A percentile compares a stretch with the other conserved stretches of the same genome.
phyloP scores from a whole-genome alignment of 2,797 vertebrate genomes.

The Accipiter fasciatus region DNA sequence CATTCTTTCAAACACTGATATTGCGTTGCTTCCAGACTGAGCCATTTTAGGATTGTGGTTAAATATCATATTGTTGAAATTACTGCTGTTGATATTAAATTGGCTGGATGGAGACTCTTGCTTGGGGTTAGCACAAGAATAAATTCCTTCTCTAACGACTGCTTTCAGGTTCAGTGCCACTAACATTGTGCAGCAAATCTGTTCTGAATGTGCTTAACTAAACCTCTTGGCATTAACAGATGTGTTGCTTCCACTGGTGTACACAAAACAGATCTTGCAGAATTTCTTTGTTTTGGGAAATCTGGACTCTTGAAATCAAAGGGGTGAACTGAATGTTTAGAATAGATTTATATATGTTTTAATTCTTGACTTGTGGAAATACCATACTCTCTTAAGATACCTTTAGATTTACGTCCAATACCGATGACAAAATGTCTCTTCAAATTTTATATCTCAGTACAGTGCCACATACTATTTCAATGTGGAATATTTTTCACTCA shows the following conservation, averaged over 20 bases:
- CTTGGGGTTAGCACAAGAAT: conserved; percentile 62
- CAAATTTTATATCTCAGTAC: neutral
- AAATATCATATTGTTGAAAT: conserved; percentile 65
- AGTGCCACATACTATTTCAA: neutral
- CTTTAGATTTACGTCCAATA: neutral
- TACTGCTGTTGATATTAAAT: conserved; percentile 66
- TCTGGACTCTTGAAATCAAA: conserved; percentile 20
- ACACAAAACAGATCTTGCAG: conserved; percentile 43
- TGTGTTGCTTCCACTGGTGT: conserved; percentile 50
- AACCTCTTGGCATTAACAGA: conserved; percentile 60
- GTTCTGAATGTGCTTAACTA: conserved; percentile 62
- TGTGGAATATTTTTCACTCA: neutral
- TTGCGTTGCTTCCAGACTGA: neutral
- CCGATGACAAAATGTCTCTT: neutral
- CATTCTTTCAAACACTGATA: conserved; percentile 15
- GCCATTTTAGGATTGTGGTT: conserved; percentile 57
- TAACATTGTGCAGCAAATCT: conserved; percentile 64
- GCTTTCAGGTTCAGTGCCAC: conserved; percentile 58
- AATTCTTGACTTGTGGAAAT: neutral
- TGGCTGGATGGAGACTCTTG: conserved; percentile 58
- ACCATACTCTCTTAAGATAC: neutral
- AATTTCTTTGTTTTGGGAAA: conserved; percentile 55
- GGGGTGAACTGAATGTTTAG: neutral
- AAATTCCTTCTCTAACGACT: conserved; percentile 56
- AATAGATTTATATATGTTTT: neutral